These are phyloP conservation scores for Palythoa heliodiscus DNA, from an alignment of 92 coral and sea anemone species.

Conservation along the genomic window DNA sequence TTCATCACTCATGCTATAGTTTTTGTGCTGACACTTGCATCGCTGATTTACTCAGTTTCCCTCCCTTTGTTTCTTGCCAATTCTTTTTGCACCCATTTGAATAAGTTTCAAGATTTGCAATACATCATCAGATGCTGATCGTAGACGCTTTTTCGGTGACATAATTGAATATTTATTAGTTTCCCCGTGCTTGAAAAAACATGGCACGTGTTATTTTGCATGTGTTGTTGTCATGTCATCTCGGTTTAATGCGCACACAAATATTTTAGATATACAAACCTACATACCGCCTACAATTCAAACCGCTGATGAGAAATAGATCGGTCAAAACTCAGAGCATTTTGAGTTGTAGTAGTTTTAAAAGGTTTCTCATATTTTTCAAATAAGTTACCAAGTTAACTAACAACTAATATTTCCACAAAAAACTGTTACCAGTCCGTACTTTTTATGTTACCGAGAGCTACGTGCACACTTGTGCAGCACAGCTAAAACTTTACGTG, in stretches of 20 bases:
- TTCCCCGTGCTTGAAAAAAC: not conserved
- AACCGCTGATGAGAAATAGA: not conserved
- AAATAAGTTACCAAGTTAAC: not conserved
- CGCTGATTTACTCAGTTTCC: not conserved
- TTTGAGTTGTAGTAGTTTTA: too few relatives aligned
- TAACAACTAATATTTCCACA: not conserved
- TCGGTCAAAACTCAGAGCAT: too few relatives aligned
- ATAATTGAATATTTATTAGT: not conserved
- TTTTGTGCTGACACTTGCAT: not conserved
- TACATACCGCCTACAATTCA: not conserved
- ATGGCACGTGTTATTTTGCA: not conserved
- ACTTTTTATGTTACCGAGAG: not conserved
- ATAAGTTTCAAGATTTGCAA: not conserved
- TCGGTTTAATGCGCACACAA: not conserved
- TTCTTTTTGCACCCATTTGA: not conserved
- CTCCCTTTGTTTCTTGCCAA: not conserved
- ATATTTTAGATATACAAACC: conserved; percentile 1
- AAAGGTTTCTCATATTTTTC: not conserved
- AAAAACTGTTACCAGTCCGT: conserved; percentile 1
- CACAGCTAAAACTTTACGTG: not conserved
- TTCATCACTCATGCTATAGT: conserved; percentile 2
- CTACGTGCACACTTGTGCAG: too few relatives aligned
- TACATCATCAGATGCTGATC: not conserved
- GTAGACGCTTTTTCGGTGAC: not conserved
- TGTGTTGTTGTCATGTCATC: not conserved